Percentiles rank a stretch among this genome's conserved stretches.
Evolutionary conservation across 2,113 vertebrate genomes (phyloP).

Genomic region (Psilopogon haemacephalus): DNA sequence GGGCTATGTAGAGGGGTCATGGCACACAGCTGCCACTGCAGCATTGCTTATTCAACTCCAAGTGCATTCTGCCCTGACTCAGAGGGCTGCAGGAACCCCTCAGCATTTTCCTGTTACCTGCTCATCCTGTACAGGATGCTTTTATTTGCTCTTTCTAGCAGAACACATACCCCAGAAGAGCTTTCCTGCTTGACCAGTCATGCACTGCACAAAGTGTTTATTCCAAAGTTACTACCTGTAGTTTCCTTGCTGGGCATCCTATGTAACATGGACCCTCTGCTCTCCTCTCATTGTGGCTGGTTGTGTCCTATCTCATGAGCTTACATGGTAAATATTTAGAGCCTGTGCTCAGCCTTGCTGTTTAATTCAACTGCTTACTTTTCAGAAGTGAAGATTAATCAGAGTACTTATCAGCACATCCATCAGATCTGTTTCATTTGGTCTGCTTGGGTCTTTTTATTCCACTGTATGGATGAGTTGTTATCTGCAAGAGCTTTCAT

Average conservation of each 20-base stretch:
- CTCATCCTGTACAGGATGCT: rapidly evolving
- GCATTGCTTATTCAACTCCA: background rate
- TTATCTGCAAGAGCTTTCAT: background rate
- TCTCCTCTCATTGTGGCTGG: background rate
- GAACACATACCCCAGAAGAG: background rate
- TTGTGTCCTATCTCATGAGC: background rate
- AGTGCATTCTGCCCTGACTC: background rate
- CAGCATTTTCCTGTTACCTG: background rate
- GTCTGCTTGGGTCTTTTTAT: background rate
- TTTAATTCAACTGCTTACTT: background rate
- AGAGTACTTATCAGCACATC: background rate
- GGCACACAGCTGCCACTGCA: background rate
- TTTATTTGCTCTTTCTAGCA: background rate
- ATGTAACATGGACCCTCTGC: background rate
- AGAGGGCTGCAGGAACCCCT: background rate
- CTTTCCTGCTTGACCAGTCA: background rate
- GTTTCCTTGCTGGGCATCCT: background rate
- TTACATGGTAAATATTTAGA: background rate
- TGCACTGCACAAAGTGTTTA: background rate
- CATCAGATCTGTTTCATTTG: background rate
- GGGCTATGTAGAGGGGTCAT: background rate
- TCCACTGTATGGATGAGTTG: rapidly evolving
- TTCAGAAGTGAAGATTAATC: background rate
- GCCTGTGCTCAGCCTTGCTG: background rate
- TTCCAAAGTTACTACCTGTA: background rate